A percentile compares a stretch with the other conserved stretches of the same genome.
Evolutionary conservation across 2,888 invertebrate genomes (phyloP).

Genomic region (Altica lythri): DNA sequence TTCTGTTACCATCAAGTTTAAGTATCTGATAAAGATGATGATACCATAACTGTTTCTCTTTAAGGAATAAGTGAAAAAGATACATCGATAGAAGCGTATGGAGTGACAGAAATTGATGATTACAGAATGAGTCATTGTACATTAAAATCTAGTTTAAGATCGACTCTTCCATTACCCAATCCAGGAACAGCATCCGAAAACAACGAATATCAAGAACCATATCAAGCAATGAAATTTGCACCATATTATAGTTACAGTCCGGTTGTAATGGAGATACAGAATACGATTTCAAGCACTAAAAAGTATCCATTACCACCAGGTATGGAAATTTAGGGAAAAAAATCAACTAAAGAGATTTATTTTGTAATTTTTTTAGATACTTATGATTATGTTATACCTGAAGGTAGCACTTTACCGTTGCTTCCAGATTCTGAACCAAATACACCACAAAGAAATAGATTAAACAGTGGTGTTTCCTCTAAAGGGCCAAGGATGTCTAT

Average conservation of each 20-base stretch:
- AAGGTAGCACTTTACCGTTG: constrained; percentile 71
- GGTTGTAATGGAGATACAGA: constrained; percentile 76
- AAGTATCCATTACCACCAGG: too few relatives aligned
- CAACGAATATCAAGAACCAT: constrained; percentile 80
- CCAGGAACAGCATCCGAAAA: constrained; percentile 65
- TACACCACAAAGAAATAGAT: constrained; percentile 53
- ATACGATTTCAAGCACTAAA: constrained; percentile 63
- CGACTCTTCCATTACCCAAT: constrained; percentile 62
- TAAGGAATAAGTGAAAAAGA: constrained; percentile 34
- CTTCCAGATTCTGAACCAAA: constrained; percentile 59
- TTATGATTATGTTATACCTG: constrained; percentile 81
- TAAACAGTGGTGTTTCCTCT: constrained; percentile 55
- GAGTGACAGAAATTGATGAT: constrained; percentile 65
- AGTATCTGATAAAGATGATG: neutral
- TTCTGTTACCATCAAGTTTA: neutral
- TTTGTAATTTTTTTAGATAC: constrained; percentile 66
- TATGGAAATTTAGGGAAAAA: too few relatives aligned
- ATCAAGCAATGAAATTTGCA: constrained; percentile 75
- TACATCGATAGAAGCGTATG: constrained; percentile 61
- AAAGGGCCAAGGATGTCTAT: constrained; percentile 50
- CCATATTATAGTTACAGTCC: constrained; percentile 79
- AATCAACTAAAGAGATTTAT: too few relatives aligned
- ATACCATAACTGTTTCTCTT: too few relatives aligned
- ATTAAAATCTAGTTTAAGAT: constrained; percentile 57
- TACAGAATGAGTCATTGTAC: constrained; percentile 62